Evolutionary conservation across 2,113 vertebrate species (phyloP), one percentile per base, ranked within the genome.

Genomic region (Strix aluco): DNA sequence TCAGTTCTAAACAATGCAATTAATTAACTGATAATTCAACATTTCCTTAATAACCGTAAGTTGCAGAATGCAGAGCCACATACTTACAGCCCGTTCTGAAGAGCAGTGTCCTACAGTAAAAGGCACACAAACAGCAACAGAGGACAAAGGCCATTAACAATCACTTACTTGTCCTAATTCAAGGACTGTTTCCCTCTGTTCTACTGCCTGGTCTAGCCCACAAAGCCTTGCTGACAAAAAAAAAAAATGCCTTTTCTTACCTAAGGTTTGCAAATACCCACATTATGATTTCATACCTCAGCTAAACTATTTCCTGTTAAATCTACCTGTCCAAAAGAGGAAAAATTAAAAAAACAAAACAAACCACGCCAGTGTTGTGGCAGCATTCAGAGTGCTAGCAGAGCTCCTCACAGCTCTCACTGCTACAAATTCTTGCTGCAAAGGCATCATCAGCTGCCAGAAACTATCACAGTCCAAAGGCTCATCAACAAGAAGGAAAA

Each of bases 141-240:
- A 95, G 94, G 94, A 95, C 95, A 96, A 97, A 96, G 96, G 93
- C 95, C 96, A 93, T 94, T 94, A 96, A 93, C 88, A 96, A 92
- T 87, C 86, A 78, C 87, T 95, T 91, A 79, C 89, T 80, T 94
- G 89, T 97, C 94, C 92, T 81, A 81, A 96, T 85, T 94, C 92
- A 97, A 97, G 95, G 96, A 96, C 95, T 65, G 58, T 25, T 92
- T 92, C 70, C 87, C 71, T 93, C 82, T 96, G 51, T 88, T 93
- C 90, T 72, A 34, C 62, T 94, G 93, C 85, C 87, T 70, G 30
- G 29, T 78, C 61, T 40, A 72, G 81, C 20, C 67, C 58, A 57
- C 63, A 51, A 86, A 92, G 59, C 23, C 71, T 72, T 58, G 34
- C 65, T 93, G 40, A 52, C 36, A 79, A 85, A 79, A 78, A 79